A percentile compares a stretch with the other conserved stretches of the same genome.
Evolutionary conservation across 2,888 invertebrate genomes (phyloP).

Genomic region (Cheilosia impressa): DNA sequence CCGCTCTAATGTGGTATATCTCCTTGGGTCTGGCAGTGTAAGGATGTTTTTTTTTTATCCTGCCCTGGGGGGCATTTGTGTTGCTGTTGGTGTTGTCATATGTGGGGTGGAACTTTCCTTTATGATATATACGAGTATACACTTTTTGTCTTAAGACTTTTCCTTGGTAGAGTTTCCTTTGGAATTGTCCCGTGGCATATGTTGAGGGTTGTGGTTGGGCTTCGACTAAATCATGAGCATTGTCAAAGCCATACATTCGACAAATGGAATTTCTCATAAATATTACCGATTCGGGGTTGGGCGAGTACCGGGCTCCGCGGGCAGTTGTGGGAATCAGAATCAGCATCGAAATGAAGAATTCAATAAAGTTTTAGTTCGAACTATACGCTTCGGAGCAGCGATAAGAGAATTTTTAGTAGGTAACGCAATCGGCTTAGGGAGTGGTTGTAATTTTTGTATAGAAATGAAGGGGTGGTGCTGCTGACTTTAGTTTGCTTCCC

Average conservation of each 20-base stretch:
- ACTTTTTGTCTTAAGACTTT: slow-evolving; percentile 37
- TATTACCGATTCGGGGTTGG: slow-evolving; percentile 10
- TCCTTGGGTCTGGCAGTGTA: slow-evolving; percentile 15
- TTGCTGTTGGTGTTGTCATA: slow-evolving; percentile 29
- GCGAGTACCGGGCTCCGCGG: neutral
- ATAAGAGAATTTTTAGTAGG: too few relatives aligned
- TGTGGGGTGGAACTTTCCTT: slow-evolving; percentile 25
- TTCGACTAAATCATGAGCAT: slow-evolving; percentile 55
- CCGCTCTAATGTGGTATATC: slow-evolving; percentile 31
- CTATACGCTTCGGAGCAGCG: too few relatives aligned
- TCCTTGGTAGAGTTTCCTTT: slow-evolving; percentile 10
- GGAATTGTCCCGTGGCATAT: slow-evolving; percentile 19
- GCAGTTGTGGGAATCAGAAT: slow-evolving; percentile 9
- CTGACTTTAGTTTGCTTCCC: too few relatives aligned
- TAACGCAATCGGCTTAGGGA: too few relatives aligned
- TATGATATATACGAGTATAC: slow-evolving; percentile 11
- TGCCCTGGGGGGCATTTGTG: slow-evolving; percentile 33
- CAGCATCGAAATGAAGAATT: slow-evolving; percentile 25
- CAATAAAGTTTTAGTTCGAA: slow-evolving; percentile 1
- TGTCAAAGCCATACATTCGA: slow-evolving; percentile 58
- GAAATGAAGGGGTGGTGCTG: too few relatives aligned
- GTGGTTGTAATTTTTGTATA: too few relatives aligned
- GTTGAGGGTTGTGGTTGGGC: slow-evolving; percentile 14
- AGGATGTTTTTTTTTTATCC: slow-evolving; percentile 29
- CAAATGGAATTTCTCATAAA: slow-evolving; percentile 58